These are phyloP conservation scores for Cygnus atratus DNA, from an alignment of 2,113 vertebrate genomes.

Conservation along the genomic window DNA sequence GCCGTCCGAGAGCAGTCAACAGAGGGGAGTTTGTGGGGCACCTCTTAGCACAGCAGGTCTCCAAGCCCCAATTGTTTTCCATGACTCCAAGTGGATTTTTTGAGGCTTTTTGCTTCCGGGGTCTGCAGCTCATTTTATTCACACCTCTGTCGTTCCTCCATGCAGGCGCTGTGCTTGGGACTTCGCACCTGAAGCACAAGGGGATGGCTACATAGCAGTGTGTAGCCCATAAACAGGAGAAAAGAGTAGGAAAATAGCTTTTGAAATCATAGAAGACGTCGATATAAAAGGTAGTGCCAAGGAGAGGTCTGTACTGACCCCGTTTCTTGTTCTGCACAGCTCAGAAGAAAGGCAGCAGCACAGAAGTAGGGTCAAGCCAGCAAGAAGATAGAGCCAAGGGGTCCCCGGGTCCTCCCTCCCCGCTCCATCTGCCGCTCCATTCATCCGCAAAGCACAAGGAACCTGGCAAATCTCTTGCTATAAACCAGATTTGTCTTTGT, in stretches of 20 bases:
- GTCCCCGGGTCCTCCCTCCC: neutral
- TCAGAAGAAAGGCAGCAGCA: neutral
- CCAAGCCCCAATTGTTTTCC: neutral
- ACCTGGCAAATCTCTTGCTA: constrained; percentile 42
- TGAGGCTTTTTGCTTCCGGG: neutral
- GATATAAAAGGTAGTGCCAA: neutral
- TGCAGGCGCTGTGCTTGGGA: rapidly evolving
- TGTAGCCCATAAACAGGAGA: neutral
- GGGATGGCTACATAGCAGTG: neutral
- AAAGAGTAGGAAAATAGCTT: neutral
- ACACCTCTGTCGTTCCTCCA: neutral
- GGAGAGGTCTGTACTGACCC: neutral
- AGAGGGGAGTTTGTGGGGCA: rapidly evolving
- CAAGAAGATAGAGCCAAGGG: neutral
- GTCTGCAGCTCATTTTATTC: neutral
- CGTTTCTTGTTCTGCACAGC: rapidly evolving
- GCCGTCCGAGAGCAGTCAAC: neutral
- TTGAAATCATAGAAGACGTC: neutral
- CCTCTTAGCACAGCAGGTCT: neutral
- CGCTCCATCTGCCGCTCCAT: constrained; percentile 8
- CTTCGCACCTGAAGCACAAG: neutral
- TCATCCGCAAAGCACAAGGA: constrained; percentile 34
- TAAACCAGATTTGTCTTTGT: constrained; percentile 55
- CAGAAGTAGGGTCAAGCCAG: neutral
- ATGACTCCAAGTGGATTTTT: neutral